Conservation (phyloP, 2,113 vertebrate genomes). For the Odontesthes bonariensis region DNA sequence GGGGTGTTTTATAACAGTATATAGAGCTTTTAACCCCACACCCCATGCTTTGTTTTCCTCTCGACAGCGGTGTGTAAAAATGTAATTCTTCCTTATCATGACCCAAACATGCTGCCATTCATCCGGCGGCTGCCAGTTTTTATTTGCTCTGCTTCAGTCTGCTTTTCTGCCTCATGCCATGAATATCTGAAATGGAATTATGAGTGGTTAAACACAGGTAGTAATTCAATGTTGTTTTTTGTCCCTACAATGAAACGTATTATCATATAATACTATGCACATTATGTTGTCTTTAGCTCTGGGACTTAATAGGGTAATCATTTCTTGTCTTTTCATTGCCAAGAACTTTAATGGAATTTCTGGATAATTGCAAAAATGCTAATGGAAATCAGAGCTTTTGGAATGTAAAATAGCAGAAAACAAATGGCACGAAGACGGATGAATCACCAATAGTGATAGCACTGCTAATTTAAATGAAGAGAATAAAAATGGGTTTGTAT, state of each 20-base stretch:
- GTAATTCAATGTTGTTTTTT: slow-evolving; percentile 49
- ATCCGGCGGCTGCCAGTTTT: slow-evolving; percentile 74
- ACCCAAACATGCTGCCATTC: slow-evolving; percentile 66
- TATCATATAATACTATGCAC: slow-evolving; percentile 52
- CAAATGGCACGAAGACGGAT: slow-evolving; percentile 54
- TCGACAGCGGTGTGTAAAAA: slow-evolving; percentile 72
- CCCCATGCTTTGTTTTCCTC: slow-evolving; percentile 67
- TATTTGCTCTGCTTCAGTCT: slow-evolving; percentile 72
- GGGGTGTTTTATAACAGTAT: slow-evolving; percentile 68
- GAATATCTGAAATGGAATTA: slow-evolving; percentile 71
- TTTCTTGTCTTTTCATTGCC: slow-evolving; percentile 73
- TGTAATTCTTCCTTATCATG: slow-evolving; percentile 77
- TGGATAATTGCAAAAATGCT: slow-evolving; percentile 73
- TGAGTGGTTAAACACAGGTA: slow-evolving; percentile 71
- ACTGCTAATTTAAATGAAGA: slow-evolving; percentile 41
- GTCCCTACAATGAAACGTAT: slow-evolving; percentile 47
- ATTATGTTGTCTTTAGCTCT: slow-evolving; percentile 57
- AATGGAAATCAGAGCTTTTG: slow-evolving; percentile 67
- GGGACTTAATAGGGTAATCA: slow-evolving; percentile 65
- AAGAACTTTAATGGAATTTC: slow-evolving; percentile 74
- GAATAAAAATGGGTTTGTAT: slow-evolving; percentile 39
- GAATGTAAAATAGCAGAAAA: slow-evolving; percentile 69
- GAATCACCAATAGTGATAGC: slow-evolving; percentile 43
- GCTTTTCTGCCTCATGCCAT: slow-evolving; percentile 63
- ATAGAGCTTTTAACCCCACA: slow-evolving; percentile 67